Percentiles rank a stretch among this genome's conserved stretches.
Evolutionary conservation across 2,888 invertebrate genomes (phyloP).

Genomic region (Sinelater perroti): DNA sequence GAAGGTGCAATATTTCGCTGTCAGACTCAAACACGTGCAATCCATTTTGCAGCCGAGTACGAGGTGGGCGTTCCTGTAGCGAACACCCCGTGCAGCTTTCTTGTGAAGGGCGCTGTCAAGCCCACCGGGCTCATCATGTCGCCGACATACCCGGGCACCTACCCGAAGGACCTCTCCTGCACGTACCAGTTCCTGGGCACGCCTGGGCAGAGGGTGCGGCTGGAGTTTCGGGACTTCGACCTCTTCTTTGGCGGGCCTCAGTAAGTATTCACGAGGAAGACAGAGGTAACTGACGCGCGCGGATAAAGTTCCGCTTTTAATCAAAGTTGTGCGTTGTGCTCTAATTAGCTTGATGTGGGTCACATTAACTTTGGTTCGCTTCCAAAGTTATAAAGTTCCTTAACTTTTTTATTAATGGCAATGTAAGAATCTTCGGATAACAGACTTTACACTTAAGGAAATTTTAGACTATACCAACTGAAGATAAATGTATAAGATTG

Average conservation of each 20-base stretch:
- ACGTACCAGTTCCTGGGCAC: constrained; percentile 92
- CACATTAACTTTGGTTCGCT: too few relatives aligned
- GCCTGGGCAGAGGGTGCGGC: constrained; percentile 88
- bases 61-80: constrained; percentile 90
- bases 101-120: constrained; percentile 76
- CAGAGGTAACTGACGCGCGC: too few relatives aligned
- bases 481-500: too few relatives aligned
- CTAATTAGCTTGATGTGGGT: too few relatives aligned
- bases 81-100: constrained; percentile 87
- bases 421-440: too few relatives aligned
- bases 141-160: constrained; percentile 98
- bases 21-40: not conserved
- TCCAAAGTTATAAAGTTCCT: too few relatives aligned
- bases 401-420: too few relatives aligned
- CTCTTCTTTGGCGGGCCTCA: constrained; percentile 98
- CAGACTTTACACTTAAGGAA: too few relatives aligned
- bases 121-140: constrained; percentile 90
- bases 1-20: constrained; percentile 2
- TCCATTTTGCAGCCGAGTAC: constrained; percentile 77
- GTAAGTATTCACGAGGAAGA: too few relatives aligned
- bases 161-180: constrained; percentile 95
- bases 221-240: constrained; percentile 98
- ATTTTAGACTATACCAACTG: too few relatives aligned
- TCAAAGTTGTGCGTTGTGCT: too few relatives aligned
- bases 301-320: too few relatives aligned